phyloP scores from a whole-genome alignment of 2,113 vertebrate species.

The Astatotilapia flaviijosephi region DNA sequence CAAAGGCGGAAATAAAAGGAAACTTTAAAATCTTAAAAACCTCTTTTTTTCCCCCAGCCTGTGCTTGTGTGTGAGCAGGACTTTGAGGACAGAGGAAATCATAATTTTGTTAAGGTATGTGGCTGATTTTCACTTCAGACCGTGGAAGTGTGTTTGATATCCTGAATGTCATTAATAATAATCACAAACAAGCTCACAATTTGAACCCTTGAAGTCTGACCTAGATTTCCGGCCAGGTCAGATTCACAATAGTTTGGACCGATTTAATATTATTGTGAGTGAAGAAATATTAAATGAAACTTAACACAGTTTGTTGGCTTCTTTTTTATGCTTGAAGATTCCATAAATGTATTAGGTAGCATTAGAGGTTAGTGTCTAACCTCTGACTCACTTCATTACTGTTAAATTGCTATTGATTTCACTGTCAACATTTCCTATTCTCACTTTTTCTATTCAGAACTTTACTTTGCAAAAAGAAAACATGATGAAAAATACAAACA shows the following conservation, averaged over 20 bases:
- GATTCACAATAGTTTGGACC: background rate
- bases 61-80: background rate
- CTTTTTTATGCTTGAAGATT: background rate
- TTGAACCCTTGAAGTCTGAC: background rate
- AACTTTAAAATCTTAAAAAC: background rate
- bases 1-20: background rate
- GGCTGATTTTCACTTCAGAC: background rate
- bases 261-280: background rate
- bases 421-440: background rate
- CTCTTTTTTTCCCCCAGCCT: background rate
- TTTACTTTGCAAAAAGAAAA: background rate
- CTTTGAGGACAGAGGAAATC: background rate
- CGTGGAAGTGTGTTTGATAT: background rate
- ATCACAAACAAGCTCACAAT: background rate
- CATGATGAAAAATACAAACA: background rate
- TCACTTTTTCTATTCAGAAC: background rate
- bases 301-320: background rate
- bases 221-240: background rate
- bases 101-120: conserved; percentile 36
- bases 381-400: background rate
- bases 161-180: background rate
- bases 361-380: background rate
- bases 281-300: background rate
- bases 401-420: background rate
- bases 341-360: background rate